Evolutionary conservation across 2,113 vertebrate genomes (phyloP).

Genomic region (Chloebia gouldiae): DNA sequence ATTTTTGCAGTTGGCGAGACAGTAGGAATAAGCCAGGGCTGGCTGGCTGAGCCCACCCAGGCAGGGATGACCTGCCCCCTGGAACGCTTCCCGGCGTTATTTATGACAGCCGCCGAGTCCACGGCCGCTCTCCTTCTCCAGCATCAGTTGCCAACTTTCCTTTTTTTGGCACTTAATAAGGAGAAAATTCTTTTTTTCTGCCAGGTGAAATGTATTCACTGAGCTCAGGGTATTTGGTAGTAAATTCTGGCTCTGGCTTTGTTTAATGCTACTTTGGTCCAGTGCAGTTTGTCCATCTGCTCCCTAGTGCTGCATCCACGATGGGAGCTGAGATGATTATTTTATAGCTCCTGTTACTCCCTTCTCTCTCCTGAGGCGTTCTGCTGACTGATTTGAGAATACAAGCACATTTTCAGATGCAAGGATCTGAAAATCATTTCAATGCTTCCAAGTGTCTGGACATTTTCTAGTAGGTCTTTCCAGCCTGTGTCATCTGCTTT

Average conservation of each 20-base stretch:
- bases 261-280: not conserved
- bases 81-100: not conserved
- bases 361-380: not conserved
- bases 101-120: not conserved
- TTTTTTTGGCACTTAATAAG: not conserved
- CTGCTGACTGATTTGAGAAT: not conserved
- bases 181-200: not conserved
- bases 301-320: not conserved
- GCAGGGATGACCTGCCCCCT: not conserved
- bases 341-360: not conserved
- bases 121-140: not conserved
- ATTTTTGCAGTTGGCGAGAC: not conserved
- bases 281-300: not conserved
- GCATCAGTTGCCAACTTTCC: not conserved
- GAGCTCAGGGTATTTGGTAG: not conserved
- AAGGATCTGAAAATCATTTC: not conserved
- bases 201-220: not conserved
- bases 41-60: constrained; percentile 6
- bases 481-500: not conserved
- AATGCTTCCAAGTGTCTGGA: not conserved
- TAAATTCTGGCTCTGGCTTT: not conserved
- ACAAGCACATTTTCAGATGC: not conserved
- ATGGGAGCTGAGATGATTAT: not conserved
- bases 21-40: not conserved
- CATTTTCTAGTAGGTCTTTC: not conserved